Evolutionary conservation across 2,888 invertebrate species (phyloP).

Genomic region (Dysmachus trigonus): DNA sequence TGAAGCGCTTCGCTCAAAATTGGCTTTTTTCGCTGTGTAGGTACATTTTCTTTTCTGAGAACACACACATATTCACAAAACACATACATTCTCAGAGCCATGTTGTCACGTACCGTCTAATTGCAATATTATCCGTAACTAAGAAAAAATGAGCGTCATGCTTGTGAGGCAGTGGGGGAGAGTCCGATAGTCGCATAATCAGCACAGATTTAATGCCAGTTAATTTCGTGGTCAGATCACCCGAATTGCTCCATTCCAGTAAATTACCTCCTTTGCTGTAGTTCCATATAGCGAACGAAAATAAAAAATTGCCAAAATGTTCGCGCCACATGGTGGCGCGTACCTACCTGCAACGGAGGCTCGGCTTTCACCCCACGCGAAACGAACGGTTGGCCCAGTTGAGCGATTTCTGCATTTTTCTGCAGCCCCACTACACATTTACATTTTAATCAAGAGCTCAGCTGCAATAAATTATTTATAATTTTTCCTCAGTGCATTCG

Average conservation of each 20-base stretch:
- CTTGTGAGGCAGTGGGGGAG: too few relatives aligned
- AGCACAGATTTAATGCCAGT: neutral
- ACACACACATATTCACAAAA: too few relatives aligned
- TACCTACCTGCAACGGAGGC: neutral
- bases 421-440: neutral
- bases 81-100: too few relatives aligned
- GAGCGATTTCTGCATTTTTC: slow-evolving; percentile 2
- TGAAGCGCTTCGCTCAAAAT: too few relatives aligned
- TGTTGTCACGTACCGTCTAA: too few relatives aligned
- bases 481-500: neutral
- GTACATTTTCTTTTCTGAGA: too few relatives aligned
- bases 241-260: neutral
- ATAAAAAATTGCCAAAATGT: neutral
- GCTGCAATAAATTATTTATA: neutral
- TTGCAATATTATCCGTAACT: too few relatives aligned
- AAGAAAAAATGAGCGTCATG: too few relatives aligned
- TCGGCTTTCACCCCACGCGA: neutral
- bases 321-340: neutral
- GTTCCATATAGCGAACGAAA: neutral
- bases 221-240: neutral
- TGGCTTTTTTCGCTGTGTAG: too few relatives aligned
- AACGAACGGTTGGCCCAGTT: neutral
- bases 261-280: neutral
- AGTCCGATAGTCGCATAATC: neutral
- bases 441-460: neutral